These are phyloP conservation scores for Sarcophaga caerulescens DNA, from an alignment of 2,888 invertebrate genomes.

Conservation along the genomic window DNA sequence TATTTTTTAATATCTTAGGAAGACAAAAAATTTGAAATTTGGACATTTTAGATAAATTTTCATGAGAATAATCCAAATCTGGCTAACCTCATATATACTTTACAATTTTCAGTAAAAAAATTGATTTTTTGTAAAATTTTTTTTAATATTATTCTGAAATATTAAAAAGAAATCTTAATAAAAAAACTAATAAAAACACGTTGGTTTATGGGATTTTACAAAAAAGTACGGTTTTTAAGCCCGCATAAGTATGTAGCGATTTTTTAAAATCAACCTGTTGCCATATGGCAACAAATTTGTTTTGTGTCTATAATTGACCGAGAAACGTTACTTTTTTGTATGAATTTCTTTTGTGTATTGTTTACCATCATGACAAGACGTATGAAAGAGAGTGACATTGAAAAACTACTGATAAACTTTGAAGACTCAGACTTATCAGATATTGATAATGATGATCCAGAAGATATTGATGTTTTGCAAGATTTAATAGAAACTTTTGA, in stretches of 20 bases:
- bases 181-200: too few species aligned
- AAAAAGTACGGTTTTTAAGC: background rate
- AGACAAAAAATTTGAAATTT: too few species aligned
- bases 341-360: too few species aligned
- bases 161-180: too few species aligned
- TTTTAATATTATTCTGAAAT: too few species aligned
- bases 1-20: too few species aligned
- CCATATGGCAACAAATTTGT: constrained; percentile 1
- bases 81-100: too few species aligned
- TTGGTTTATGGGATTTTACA: too few species aligned
- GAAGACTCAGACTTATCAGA: background rate
- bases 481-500: background rate
- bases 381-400: background rate
- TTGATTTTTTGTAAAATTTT: too few species aligned
- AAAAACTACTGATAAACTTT: background rate
- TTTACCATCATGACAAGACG: background rate
- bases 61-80: too few species aligned
- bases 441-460: background rate
- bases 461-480: background rate
- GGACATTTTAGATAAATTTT: too few species aligned
- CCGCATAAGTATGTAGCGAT: background rate
- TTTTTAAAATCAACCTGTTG: background rate
- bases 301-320: background rate
- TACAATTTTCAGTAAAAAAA: too few species aligned
- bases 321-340: background rate